Conservation (phyloP, 2,797 vertebrate genomes). For the Anguilla anguilla region DNA sequence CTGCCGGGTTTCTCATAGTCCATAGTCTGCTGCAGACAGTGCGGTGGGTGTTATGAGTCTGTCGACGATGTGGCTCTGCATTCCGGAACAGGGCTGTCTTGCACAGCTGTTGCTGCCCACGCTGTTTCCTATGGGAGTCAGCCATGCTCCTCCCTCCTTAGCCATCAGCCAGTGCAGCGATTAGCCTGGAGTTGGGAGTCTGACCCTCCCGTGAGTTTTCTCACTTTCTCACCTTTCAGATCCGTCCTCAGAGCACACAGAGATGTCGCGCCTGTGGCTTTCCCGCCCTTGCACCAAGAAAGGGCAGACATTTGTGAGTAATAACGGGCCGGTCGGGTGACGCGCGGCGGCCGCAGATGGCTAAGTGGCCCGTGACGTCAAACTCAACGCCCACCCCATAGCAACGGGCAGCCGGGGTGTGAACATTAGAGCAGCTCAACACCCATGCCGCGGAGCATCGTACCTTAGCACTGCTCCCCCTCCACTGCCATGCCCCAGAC, state of each 20-base stretch:
- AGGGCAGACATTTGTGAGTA: not conserved
- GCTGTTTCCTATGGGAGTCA: not conserved
- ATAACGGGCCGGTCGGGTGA: not conserved
- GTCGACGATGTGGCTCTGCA: not conserved
- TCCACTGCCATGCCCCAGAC: not conserved
- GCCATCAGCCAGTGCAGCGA: not conserved
- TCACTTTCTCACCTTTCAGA: not conserved
- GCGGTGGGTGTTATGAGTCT: constrained; percentile 10
- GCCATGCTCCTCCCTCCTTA: constrained; percentile 19
- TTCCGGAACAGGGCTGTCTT: not conserved
- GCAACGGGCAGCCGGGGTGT: not conserved
- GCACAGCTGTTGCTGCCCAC: constrained; percentile 11
- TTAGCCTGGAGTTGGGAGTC: not conserved
- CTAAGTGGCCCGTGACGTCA: not conserved
- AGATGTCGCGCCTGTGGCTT: not conserved
- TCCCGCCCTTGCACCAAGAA: not conserved
- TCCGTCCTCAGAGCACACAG: not conserved
- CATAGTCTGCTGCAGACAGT: not conserved
- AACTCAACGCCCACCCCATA: not conserved
- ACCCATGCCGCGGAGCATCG: not conserved
- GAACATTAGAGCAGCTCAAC: not conserved
- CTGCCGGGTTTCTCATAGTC: not conserved
- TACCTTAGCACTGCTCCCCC: not conserved
- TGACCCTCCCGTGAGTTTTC: not conserved
- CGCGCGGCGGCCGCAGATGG: not conserved